Conservation (phyloP, 2,888 invertebrate species). For the Leptura quadrifasciata region DNA sequence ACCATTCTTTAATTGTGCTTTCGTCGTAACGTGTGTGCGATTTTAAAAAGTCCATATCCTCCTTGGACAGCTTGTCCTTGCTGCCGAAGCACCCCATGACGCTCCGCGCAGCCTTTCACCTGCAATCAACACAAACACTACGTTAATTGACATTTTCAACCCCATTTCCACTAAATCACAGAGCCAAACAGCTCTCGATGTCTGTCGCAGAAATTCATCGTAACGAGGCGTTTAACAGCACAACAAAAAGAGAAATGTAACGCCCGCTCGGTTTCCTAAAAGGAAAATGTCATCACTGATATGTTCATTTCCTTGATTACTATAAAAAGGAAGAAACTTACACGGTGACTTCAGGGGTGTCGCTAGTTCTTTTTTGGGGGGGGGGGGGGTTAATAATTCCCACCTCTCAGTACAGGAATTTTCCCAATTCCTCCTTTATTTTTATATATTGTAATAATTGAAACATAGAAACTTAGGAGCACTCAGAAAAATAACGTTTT, state of each 20-base stretch:
- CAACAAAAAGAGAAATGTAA: constrained; percentile 5
- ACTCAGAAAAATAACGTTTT: too few relatives aligned
- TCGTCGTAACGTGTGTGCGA: constrained; percentile 98
- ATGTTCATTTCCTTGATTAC: too few relatives aligned
- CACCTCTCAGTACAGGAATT: too few relatives aligned
- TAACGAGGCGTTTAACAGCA: constrained; percentile 12
- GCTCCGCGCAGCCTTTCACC: constrained; percentile 67
- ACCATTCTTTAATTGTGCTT: constrained; percentile 99
- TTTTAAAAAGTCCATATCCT: constrained; percentile 99
- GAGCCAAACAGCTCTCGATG: constrained; percentile 12
- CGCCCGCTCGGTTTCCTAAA: not conserved
- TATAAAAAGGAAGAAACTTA: too few relatives aligned
- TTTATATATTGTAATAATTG: too few relatives aligned
- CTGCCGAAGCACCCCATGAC: constrained; percentile 95
- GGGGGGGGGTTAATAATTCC: too few relatives aligned
- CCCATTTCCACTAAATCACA: constrained; percentile 5
- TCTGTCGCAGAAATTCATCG: constrained; percentile 16
- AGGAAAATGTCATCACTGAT: not conserved
- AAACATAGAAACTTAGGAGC: too few relatives aligned
- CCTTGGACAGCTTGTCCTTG: constrained; percentile 97
- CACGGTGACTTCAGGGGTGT: too few relatives aligned
- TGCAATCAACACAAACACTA: constrained; percentile 65
- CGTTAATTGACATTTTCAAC: constrained; percentile 3
- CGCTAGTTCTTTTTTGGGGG: too few relatives aligned
- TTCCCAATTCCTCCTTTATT: too few relatives aligned